Base-by-base conservation (phyloP, 2,888 invertebrate genomes). In the Epinotia demarniana region DNA sequence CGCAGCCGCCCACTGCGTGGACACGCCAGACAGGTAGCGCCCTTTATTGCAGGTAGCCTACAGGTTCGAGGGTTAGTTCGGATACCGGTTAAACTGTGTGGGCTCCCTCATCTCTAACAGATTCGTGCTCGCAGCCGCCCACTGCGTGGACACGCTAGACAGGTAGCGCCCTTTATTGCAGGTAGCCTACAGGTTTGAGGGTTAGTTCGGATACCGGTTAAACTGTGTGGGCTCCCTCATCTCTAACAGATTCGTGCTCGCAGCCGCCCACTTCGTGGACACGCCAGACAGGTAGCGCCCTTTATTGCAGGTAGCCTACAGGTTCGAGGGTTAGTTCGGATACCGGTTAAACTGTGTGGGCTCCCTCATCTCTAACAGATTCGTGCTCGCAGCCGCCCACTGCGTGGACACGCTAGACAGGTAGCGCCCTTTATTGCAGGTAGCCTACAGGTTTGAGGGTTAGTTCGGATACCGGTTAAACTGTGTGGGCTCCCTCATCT, bases 1-100 rank as follows among this genome's bases (percentile, higher is more conserved):
- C n/a, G n/a, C n/a, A n/a, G 94, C 94, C 0, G 92, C 92, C 0
- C 93, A 94, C 78, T 94, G 94, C 78, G 83, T 93, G 9, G 88
- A 88, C 64, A 93, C 87, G 6, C 78, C 88, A 23, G 90, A 91
- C 33, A 68, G 43, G 68, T 68, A 66, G 23, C 0, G 13, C 3
- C 11, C 12, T 3, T 3, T 33, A 55, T 84, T 85, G 12, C 83
- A 94, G 94, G 93, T 89, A n/a, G 92, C 90, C 0, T 80, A 93
- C 2, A 93, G 92, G 0, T 94, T 82, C 77, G 87, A 90, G 43
- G 82, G 83, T 9, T 87, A 46, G 46, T 49, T 49, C 4, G 4
- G 49, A 1, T 16, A 49, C 16, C 49, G 49, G 49, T 49, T 49
- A 4, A 86, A 89, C 72, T 94, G 94, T 70, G 94, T 93, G 0